These are phyloP conservation scores for Nycteola revayana DNA, from an alignment of 2,888 invertebrate genomes.

Conservation along the genomic window DNA sequence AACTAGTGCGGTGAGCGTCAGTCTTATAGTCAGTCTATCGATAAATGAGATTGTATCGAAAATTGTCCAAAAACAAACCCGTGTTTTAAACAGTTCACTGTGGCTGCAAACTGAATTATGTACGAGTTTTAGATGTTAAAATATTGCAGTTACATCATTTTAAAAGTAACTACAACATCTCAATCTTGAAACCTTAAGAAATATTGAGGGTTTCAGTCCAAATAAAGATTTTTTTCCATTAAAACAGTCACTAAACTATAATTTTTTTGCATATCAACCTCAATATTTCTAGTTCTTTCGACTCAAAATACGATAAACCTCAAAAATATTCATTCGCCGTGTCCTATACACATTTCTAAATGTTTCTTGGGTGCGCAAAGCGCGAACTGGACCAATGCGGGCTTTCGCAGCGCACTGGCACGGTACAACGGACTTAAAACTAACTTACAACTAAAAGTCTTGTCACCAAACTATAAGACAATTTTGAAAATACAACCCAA, in stretches of 20 bases:
- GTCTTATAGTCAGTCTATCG: constrained; percentile 56
- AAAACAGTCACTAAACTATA: no score
- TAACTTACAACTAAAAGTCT: constrained; percentile 41
- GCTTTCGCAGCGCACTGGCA: constrained; percentile 70
- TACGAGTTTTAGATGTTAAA: background rate
- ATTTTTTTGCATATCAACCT: no score
- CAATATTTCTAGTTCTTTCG: no score
- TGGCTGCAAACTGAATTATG: constrained; percentile 15
- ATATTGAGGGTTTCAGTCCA: no score
- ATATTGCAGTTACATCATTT: no score
- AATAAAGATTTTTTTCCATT: no score
- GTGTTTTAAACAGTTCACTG: no score
- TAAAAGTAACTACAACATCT: no score
- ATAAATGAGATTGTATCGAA: constrained; percentile 4
- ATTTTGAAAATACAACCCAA: no score
- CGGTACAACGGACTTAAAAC: constrained; percentile 66
- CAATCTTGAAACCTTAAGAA: no score
- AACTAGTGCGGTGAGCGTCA: constrained; percentile 52
- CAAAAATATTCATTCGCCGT: constrained; percentile 12
- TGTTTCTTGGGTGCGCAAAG: constrained; percentile 70
- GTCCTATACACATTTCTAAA: constrained; percentile 36
- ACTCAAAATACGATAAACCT: constrained; percentile 14
- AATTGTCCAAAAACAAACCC: constrained; percentile 1
- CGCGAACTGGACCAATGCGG: constrained; percentile 68
- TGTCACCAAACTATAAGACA: constrained; percentile 20